A percentile compares a stretch with the other conserved stretches of the same genome.
These are phyloP conservation scores for Megalonaias nervosa DNA, from an alignment of 1,140 invertebrate species.

Conservation along the genomic window DNA sequence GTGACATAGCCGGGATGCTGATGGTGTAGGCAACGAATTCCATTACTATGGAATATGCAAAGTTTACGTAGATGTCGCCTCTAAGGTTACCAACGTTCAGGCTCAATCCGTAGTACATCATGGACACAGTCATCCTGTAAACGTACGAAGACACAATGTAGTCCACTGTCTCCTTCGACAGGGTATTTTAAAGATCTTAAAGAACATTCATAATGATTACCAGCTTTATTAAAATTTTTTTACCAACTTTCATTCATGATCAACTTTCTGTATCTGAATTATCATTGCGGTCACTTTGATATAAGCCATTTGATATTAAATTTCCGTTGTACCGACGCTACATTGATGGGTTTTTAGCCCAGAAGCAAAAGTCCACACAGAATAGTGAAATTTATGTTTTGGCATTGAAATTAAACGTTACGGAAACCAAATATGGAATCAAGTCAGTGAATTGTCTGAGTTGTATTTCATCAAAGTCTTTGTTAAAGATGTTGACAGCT, in stretches of 20 bases:
- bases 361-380: too few relatives aligned
- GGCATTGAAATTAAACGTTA: too few relatives aligned
- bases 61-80: conserved; percentile 60
- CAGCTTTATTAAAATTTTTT: background rate
- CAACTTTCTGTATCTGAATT: background rate
- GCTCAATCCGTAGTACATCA: conserved; percentile 73
- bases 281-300: background rate
- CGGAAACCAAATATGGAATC: too few relatives aligned
- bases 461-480: too few relatives aligned
- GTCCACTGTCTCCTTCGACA: background rate
- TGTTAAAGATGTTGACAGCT: too few relatives aligned
- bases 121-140: conserved; percentile 52
- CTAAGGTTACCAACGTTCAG: conserved; percentile 59
- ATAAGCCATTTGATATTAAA: background rate
- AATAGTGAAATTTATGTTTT: too few relatives aligned
- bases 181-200: background rate
- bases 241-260: background rate
- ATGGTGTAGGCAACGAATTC: conserved; percentile 80
- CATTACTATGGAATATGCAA: conserved; percentile 75
- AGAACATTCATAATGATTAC: background rate
- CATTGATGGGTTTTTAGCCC: too few relatives aligned
- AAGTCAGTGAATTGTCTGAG: too few relatives aligned
- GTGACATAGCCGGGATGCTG: conserved; percentile 46
- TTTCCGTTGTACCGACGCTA: too few relatives aligned
- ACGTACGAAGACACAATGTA: background rate